phyloP scores from a whole-genome alignment of 2,888 invertebrate genomes.

The Pterostichus niger region DNA sequence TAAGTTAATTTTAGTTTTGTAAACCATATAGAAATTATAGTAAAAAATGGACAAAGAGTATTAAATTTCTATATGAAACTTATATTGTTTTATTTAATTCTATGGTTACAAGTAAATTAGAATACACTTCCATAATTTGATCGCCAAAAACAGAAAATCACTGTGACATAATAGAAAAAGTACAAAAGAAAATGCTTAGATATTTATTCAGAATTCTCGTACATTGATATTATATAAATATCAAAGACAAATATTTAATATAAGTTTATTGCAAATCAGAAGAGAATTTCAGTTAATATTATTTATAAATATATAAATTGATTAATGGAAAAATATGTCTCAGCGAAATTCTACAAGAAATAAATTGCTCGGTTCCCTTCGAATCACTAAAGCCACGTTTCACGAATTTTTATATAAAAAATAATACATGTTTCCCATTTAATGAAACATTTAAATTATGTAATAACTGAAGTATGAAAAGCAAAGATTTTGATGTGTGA shows the following conservation, averaged over 20 bases:
- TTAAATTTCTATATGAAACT: not conserved
- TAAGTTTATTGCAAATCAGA: not conserved
- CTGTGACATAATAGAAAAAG: conserved; percentile 10
- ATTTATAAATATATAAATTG: not conserved
- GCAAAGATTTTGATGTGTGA: too few species aligned
- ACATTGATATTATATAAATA: not conserved
- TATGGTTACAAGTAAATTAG: conserved; percentile 3
- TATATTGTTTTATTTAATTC: conserved; percentile 4
- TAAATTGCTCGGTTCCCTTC: too few species aligned
- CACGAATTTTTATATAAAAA: too few species aligned
- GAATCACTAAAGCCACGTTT: too few species aligned
- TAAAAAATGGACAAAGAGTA: too few species aligned
- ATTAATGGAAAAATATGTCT: not conserved
- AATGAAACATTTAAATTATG: too few species aligned
- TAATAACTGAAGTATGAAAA: too few species aligned
- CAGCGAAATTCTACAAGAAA: not conserved
- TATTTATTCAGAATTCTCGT: not conserved
- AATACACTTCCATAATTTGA: conserved; percentile 10
- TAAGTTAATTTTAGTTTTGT: too few species aligned
- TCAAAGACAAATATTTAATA: conserved; percentile 14
- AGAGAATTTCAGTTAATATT: too few species aligned
- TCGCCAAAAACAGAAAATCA: not conserved
- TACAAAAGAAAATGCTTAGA: conserved; percentile 10
- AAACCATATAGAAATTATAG: too few species aligned
- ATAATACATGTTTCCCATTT: too few species aligned